These are phyloP conservation scores for Holacanthus passer DNA, from an alignment of 2,113 vertebrate species.

Conservation along the genomic window DNA sequence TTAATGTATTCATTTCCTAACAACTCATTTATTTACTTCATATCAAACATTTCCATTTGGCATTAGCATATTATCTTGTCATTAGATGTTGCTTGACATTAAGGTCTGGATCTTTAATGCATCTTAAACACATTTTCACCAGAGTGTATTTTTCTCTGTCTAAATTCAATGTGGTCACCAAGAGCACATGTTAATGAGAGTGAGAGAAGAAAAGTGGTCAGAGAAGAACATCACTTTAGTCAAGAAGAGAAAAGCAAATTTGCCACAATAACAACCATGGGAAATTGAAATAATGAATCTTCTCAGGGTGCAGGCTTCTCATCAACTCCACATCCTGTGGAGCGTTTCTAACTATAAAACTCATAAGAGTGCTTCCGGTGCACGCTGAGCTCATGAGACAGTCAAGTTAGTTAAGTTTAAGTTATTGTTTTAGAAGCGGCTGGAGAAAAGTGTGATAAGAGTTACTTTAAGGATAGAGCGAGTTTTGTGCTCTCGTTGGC, in stretches of 20 bases:
- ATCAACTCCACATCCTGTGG: conserved; percentile 29
- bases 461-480: conserved; percentile 28
- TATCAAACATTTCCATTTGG: not conserved
- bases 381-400: not conserved
- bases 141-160: not conserved
- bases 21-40: not conserved
- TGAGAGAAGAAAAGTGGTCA: not conserved
- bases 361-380: not conserved
- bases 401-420: conserved; percentile 11
- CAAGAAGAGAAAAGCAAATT: conserved; percentile 22
- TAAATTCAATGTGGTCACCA: conserved; percentile 28
- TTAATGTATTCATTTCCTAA: not conserved
- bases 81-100: not conserved
- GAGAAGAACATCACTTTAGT: conserved; percentile 17
- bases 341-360: conserved; percentile 27
- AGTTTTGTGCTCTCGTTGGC: conserved; percentile 9
- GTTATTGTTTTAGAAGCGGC: conserved; percentile 1
- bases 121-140: not conserved
- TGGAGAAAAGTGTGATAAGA: conserved; percentile 17
- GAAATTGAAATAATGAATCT: conserved; percentile 54
- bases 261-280: conserved; percentile 36
- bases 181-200: conserved; percentile 2
- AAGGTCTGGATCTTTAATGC: not conserved
- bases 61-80: no score
- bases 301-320: conserved; percentile 11